These are phyloP conservation scores for Spinibarbus caldwelli DNA, from an alignment of 2,797 vertebrate genomes.

Conservation along the genomic window DNA sequence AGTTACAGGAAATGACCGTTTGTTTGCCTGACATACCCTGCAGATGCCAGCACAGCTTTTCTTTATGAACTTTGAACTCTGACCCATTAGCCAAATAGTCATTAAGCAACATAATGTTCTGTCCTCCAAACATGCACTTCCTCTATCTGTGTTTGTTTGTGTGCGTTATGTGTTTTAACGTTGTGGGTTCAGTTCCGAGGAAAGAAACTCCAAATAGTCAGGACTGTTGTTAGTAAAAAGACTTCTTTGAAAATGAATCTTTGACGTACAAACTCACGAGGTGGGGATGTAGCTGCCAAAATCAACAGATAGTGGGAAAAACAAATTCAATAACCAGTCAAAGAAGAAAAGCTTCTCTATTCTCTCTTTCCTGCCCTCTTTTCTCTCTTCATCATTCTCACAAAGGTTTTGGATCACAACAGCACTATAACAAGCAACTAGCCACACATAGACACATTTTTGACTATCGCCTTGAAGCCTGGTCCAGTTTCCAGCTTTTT, in stretches of 20 bases:
- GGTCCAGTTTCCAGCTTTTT: neutral
- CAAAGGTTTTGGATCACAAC: conserved; percentile 65
- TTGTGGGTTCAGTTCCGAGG: conserved; percentile 4
- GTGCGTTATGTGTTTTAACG: conserved; percentile 10
- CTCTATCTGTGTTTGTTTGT: conserved; percentile 24
- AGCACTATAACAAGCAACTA: neutral
- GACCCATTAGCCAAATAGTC: conserved; percentile 23
- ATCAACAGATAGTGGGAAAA: conserved; percentile 72
- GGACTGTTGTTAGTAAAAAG: conserved; percentile 30
- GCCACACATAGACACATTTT: neutral
- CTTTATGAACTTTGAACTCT: conserved; percentile 38
- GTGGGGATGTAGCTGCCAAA: conserved; percentile 68
- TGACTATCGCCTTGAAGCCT: neutral
- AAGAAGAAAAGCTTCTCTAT: conserved; percentile 66
- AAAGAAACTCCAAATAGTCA: conserved; percentile 53
- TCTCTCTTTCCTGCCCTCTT: conserved; percentile 54
- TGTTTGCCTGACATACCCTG: conserved; percentile 29
- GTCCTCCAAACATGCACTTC: conserved; percentile 6
- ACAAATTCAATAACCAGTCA: conserved; percentile 66
- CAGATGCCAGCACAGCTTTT: conserved; percentile 1
- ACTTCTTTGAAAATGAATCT: conserved; percentile 64
- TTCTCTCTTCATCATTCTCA: conserved; percentile 63
- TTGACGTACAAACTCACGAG: conserved; percentile 77
- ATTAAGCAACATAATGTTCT: neutral
- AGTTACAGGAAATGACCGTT: conserved; percentile 24